Conservation (phyloP, 2,113 vertebrate species). For the Cebidichthys violaceus region DNA sequence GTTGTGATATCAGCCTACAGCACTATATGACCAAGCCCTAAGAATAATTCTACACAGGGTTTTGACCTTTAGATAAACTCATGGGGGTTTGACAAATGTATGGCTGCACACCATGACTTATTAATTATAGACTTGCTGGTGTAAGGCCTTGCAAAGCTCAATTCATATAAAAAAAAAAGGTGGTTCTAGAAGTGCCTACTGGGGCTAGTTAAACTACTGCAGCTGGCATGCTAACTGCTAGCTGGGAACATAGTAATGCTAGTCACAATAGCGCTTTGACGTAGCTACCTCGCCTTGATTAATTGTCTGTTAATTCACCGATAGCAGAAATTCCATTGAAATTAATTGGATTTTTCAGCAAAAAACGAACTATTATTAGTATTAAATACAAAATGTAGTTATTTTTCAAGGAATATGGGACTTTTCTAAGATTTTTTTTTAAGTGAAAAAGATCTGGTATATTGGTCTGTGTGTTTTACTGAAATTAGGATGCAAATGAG, state of each 20-base stretch:
- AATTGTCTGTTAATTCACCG: too few relatives aligned
- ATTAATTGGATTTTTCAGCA: not conserved
- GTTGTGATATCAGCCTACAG: not conserved
- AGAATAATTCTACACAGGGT: not conserved
- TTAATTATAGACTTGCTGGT: not conserved
- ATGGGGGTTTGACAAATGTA: not conserved
- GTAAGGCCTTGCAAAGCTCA: too few relatives aligned
- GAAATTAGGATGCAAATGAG: conserved; percentile 22
- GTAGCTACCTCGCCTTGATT: too few relatives aligned
- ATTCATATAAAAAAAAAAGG: too few relatives aligned
- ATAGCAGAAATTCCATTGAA: too few relatives aligned
- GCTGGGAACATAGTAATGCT: not conserved
- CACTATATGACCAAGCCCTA: not conserved
- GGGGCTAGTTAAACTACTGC: not conserved
- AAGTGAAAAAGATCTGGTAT: not conserved
- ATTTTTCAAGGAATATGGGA: not conserved
- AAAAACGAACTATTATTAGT: not conserved
- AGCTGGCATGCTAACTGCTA: not conserved
- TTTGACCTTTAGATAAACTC: conserved; percentile 29
- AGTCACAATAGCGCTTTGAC: not conserved
- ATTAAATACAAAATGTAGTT: not conserved
- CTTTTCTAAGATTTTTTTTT: not conserved
- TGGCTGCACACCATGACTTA: not conserved
- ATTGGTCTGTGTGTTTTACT: not conserved
- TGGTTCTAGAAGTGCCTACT: not conserved